These are phyloP conservation scores for Pimpla rufipes DNA, from an alignment of 2,888 invertebrate genomes.

Conservation along the genomic window DNA sequence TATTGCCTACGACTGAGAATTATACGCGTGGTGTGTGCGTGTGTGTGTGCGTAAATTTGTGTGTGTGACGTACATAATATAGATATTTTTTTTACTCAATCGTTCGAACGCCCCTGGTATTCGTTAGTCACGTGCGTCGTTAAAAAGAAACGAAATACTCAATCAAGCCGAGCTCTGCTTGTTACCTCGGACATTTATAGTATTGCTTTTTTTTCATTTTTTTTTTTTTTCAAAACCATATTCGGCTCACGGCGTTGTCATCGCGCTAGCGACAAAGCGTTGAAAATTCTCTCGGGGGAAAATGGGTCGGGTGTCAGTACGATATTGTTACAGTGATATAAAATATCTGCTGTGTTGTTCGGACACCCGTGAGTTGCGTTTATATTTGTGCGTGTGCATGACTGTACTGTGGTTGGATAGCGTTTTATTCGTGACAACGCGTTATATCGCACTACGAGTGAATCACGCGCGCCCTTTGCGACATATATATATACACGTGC, in stretches of 20 bases:
- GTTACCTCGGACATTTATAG: slow-evolving; percentile 7
- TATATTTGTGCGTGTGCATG: background rate
- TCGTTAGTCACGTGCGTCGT: background rate
- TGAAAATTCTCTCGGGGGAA: slow-evolving; percentile 20
- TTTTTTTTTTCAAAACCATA: slow-evolving; percentile 17
- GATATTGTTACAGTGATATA: slow-evolving; percentile 49
- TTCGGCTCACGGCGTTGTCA: slow-evolving; percentile 5
- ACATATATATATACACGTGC: slow-evolving; percentile 10
- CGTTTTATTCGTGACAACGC: slow-evolving; percentile 35
- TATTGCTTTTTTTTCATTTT: background rate
- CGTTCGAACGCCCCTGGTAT: background rate
- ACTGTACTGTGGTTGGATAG: background rate
- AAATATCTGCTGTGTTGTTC: slow-evolving; percentile 19
- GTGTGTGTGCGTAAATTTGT: too few species aligned
- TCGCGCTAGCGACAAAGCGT: slow-evolving; percentile 21
- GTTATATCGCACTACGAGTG: background rate
- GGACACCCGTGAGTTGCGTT: background rate
- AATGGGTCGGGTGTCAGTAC: slow-evolving; percentile 28
- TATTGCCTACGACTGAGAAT: slow-evolving; percentile 15
- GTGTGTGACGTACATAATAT: background rate
- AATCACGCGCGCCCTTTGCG: slow-evolving; percentile 22
- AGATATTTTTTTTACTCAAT: background rate
- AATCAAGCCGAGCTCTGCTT: background rate
- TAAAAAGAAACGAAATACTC: slow-evolving; percentile 31
- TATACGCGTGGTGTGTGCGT: slow-evolving; percentile 4